These are phyloP conservation scores for Ormyrus rosae DNA, from an alignment of 2,888 invertebrate genomes.

Conservation along the genomic window DNA sequence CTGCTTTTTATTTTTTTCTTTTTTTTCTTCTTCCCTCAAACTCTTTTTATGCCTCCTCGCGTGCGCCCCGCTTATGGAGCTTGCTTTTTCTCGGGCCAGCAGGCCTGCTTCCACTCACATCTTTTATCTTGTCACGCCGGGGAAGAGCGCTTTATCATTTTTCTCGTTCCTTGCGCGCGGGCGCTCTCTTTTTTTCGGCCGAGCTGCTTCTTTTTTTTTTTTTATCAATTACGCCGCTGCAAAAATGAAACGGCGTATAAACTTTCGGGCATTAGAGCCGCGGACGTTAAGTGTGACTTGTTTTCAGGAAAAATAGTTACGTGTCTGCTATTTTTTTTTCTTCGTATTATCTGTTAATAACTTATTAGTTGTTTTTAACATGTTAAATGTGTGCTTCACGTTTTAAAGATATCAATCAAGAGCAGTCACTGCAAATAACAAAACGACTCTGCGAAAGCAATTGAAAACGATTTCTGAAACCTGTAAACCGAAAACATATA, in stretches of 20 bases:
- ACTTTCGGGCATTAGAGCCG: too few relatives aligned
- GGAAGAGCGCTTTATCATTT: conserved; percentile 15
- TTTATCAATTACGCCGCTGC: conserved; percentile 18
- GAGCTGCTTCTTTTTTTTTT: neutral
- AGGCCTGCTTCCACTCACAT: conserved; percentile 21
- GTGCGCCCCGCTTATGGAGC: neutral
- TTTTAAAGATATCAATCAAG: too few relatives aligned
- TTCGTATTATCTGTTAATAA: too few relatives aligned
- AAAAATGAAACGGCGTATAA: neutral
- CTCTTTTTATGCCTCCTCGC: neutral
- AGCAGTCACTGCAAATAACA: too few relatives aligned
- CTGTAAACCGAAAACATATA: neutral
- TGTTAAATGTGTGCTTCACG: too few relatives aligned
- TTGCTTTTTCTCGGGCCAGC: neutral
- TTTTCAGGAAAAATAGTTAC: too few relatives aligned
- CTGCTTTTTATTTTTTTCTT: conserved; percentile 19
- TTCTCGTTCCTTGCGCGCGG: neutral
- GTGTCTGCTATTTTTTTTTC: too few relatives aligned
- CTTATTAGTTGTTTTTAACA: too few relatives aligned
- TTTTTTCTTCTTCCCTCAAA: neutral
- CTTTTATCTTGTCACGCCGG: conserved; percentile 36
- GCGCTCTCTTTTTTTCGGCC: too few relatives aligned
- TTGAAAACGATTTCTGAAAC: too few relatives aligned
- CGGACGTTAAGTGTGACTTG: too few relatives aligned
- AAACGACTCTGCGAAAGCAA: too few relatives aligned